Evolutionary conservation across 1,140 invertebrate genomes (phyloP).

Genomic region (Apolygus lucorum): DNA sequence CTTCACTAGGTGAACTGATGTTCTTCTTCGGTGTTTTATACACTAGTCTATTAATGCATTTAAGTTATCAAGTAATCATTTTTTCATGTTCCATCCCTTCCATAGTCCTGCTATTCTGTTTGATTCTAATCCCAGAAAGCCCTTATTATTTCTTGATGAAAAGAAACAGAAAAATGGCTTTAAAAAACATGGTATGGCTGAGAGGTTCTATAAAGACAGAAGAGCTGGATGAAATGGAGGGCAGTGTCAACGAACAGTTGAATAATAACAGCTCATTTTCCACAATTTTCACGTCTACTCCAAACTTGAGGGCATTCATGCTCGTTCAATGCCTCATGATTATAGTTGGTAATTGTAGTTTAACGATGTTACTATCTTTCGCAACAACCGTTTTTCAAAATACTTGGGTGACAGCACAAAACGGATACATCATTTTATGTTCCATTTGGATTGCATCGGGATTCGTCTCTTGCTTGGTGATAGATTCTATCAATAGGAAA

Average conservation of each 20-base stretch:
- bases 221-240: constrained; percentile 29
- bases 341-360: constrained; percentile 65
- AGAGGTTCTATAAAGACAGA: constrained; percentile 37
- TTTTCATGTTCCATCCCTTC: constrained; percentile 53
- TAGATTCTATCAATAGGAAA: constrained; percentile 39
- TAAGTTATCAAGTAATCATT: constrained; percentile 57
- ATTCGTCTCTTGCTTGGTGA: constrained; percentile 34
- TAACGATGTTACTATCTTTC: constrained; percentile 64
- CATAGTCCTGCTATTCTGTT: constrained; percentile 52
- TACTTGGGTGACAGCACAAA: constrained; percentile 8
- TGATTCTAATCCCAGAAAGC: constrained; percentile 70
- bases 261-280: constrained; percentile 20
- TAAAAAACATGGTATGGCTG: constrained; percentile 54
- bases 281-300: constrained; percentile 20
- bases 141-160: constrained; percentile 59
- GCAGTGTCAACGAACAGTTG: constrained; percentile 24
- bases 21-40: constrained; percentile 64
- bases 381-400: constrained; percentile 61
- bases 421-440: constrained; percentile 19
- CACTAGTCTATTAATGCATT: constrained; percentile 64
- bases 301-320: constrained; percentile 48
- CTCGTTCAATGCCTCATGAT: constrained; percentile 55
- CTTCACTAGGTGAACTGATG: constrained; percentile 70
- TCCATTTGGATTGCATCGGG: constrained; percentile 40
- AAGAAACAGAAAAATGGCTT: constrained; percentile 52